Conservation (phyloP, 2,797 vertebrate species). For the Sebastes minor region DNA sequence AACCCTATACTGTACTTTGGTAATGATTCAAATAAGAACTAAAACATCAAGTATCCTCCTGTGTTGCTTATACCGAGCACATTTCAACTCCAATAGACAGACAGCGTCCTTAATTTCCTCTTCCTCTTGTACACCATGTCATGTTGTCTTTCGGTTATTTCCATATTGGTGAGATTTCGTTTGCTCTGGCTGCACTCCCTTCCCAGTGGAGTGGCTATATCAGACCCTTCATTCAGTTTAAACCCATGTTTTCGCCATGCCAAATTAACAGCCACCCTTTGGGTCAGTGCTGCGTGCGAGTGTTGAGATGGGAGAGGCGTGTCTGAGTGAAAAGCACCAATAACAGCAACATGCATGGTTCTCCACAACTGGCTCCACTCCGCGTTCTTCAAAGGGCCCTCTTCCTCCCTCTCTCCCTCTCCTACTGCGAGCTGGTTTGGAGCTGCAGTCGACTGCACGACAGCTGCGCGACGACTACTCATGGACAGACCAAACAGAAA, state of each 20-base stretch:
- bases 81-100: neutral
- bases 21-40: neutral
- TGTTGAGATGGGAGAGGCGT: slow-evolving; percentile 52
- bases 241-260: slow-evolving; percentile 71
- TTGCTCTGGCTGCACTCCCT: neutral
- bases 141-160: slow-evolving; percentile 25
- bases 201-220: slow-evolving; percentile 29
- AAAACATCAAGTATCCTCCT: neutral
- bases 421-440: slow-evolving; percentile 14
- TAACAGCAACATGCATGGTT: slow-evolving; percentile 54
- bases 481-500: slow-evolving; percentile 43
- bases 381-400: slow-evolving; percentile 59
- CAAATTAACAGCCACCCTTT: slow-evolving; percentile 72
- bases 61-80: neutral
- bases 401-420: neutral
- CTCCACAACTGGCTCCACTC: slow-evolving; percentile 66
- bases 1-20: neutral
- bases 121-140: neutral
- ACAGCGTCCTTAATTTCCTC: neutral
- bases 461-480: neutral
- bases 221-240: slow-evolving; percentile 49
- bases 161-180: slow-evolving; percentile 15
- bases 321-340: slow-evolving; percentile 51
- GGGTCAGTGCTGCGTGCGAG: slow-evolving; percentile 64
- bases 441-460: slow-evolving; percentile 1